Evolutionary conservation across 2,888 invertebrate genomes (phyloP), one percentile per base, ranked within the genome.

Genomic region (Shargacucullia verbasci): DNA sequence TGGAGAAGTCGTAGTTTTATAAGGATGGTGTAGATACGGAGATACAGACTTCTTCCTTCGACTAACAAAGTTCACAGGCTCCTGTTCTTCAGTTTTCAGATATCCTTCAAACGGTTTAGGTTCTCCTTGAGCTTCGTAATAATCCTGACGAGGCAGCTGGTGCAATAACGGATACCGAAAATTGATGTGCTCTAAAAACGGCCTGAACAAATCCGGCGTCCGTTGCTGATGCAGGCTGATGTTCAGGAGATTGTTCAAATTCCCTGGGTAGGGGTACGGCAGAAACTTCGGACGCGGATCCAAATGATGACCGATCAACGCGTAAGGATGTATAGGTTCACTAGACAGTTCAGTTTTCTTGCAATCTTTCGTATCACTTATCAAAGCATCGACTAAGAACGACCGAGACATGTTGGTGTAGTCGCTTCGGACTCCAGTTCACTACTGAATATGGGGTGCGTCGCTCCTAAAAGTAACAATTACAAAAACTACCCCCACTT

Each of bases 381-480:
- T 96, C 55, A 98, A 88, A 48, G 97, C 96, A 81, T 97, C 97
- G 81, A 98, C 97, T 55, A 97, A 87, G 82, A 98, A 98, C 70
- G 97, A 97, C 73, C 97, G 95, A 61, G 97, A 97, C 97, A 97
- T 97, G 77, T 91, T 95, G 59, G 50, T 75, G 76, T 73, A 76
- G 72, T 50, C 86, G 67, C 75, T 73, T 49, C 80, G 83, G 77
- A 79, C 87, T 82, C 77, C 78, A 79, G 76, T 78, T 73, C 74
- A 74, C 82, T 73, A 94, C 93, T 94, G 88, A 83, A 83, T 81
- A 67, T 69, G 68, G 76, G 82, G 87, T 88, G 88, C 82, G 86
- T 82, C 79, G 81, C 81, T 80, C 71, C 72, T 82, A 87, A 82
- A 81, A 90, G 91, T 90, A 89, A 92, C 92, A 92, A 92, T 92